Conservation (phyloP, 1,140 invertebrate genomes). For the Drosophila mojavensis region DNA sequence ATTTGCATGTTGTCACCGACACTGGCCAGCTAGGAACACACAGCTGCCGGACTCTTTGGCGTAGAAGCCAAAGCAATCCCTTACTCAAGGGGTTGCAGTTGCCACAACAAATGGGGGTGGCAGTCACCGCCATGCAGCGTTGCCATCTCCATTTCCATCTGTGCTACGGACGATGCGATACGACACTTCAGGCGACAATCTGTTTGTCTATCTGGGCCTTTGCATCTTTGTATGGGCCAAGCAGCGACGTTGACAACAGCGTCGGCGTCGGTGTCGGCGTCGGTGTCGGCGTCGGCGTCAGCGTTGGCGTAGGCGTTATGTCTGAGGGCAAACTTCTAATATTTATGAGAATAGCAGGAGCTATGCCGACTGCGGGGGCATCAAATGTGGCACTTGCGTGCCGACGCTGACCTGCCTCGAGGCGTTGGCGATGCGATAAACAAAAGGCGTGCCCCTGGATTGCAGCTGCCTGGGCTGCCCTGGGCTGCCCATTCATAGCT, state of each 20-base stretch:
- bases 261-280: not conserved
- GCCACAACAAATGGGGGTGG: not conserved
- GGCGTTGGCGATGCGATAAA: slow-evolving; percentile 26
- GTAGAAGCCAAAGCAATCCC: not conserved
- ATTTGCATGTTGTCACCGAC: slow-evolving; percentile 8
- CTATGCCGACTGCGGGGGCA: slow-evolving; percentile 1
- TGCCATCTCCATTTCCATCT: slow-evolving; percentile 17
- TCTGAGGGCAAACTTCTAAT: slow-evolving; percentile 55
- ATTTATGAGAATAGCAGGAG: slow-evolving; percentile 68
- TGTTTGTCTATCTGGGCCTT: slow-evolving; percentile 71
- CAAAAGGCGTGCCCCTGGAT: slow-evolving; percentile 30
- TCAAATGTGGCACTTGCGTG: slow-evolving; percentile 18
- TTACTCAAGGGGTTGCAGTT: not conserved
- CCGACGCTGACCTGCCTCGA: slow-evolving; percentile 38
- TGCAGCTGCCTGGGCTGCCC: slow-evolving; percentile 2
- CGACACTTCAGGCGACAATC: slow-evolving; percentile 72
- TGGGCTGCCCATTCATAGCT: slow-evolving; percentile 31
- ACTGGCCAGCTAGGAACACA: not conserved
- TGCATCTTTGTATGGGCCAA: slow-evolving; percentile 51
- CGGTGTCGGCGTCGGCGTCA: slow-evolving; percentile 3
- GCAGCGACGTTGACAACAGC: not conserved
- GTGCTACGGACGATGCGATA: slow-evolving; percentile 19
- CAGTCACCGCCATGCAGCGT: not conserved
- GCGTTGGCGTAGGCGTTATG: slow-evolving; percentile 32
- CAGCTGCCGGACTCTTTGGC: not conserved